Evolutionary conservation across 2,797 vertebrate genomes (phyloP).

Genomic region (Stomatorhinus walkeri): DNA sequence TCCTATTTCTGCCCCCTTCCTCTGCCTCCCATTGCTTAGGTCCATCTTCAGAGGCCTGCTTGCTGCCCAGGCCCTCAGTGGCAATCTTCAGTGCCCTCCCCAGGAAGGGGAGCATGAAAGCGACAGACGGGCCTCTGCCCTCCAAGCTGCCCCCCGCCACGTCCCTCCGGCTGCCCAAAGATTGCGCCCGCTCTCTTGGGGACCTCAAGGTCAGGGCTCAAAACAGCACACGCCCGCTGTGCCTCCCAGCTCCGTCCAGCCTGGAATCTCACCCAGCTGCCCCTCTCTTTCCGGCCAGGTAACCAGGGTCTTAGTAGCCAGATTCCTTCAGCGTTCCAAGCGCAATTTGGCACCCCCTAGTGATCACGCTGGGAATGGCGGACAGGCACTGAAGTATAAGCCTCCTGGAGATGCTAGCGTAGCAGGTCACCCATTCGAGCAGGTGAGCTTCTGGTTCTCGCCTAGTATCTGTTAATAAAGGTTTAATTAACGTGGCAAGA

Average conservation of each 20-base stretch:
- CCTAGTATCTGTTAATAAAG: not conserved
- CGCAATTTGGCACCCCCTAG: constrained; percentile 59
- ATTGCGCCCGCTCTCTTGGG: constrained; percentile 81
- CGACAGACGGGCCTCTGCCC: constrained; percentile 56
- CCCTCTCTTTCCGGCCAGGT: constrained; percentile 51
- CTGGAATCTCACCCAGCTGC: not conserved
- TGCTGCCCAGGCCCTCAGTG: constrained; percentile 57
- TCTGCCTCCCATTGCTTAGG: constrained; percentile 41
- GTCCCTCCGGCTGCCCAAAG: constrained; percentile 65
- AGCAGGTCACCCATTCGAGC: constrained; percentile 48
- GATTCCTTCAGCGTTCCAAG: constrained; percentile 85
- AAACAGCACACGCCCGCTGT: not conserved
- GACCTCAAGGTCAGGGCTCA: constrained; percentile 73
- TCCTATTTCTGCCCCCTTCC: not conserved
- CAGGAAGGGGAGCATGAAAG: constrained; percentile 64
- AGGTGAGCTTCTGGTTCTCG: constrained; percentile 40
- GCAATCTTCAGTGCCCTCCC: constrained; percentile 65
- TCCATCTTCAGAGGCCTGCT: constrained; percentile 68
- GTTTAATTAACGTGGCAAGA: not conserved
- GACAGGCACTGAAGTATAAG: constrained; percentile 67
- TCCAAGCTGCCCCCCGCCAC: constrained; percentile 53
- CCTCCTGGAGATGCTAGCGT: constrained; percentile 43
- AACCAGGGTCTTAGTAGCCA: constrained; percentile 78
- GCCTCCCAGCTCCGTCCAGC: constrained; percentile 21
- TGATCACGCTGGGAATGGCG: constrained; percentile 57